Conservation (phyloP, 2,888 invertebrate species). For the Actias luna region DNA sequence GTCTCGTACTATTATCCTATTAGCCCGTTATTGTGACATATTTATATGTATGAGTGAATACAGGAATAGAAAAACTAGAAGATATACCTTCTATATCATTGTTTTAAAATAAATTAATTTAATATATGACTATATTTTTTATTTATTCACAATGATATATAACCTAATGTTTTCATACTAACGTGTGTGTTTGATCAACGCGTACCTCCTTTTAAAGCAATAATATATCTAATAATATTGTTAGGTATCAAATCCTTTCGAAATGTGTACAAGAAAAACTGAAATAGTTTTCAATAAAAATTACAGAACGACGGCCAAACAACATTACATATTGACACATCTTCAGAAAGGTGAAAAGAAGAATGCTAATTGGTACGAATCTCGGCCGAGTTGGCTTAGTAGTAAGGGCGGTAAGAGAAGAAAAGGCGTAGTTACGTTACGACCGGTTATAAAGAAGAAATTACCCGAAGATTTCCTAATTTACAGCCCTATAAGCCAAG, state of each 20-base stretch:
- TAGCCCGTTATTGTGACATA: no score
- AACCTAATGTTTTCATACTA: no score
- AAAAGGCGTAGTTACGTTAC: conserved; percentile 36
- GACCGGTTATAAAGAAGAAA: conserved; percentile 39
- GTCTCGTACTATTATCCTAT: no score
- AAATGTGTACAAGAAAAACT: not conserved
- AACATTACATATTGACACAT: conserved; percentile 62
- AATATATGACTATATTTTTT: no score
- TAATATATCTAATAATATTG: not conserved
- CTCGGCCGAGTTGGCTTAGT: conserved; percentile 51
- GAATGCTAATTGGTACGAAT: conserved; percentile 47
- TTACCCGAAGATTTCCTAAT: conserved; percentile 56
- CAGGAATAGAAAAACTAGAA: no score
- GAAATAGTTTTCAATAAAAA: not conserved
- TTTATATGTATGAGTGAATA: no score
- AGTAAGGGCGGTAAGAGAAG: conserved; percentile 41
- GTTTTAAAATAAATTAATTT: no score
- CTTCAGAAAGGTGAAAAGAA: conserved; percentile 49
- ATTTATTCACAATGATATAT: no score
- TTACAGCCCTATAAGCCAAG: conserved; percentile 55
- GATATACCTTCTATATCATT: no score
- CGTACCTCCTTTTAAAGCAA: no score
- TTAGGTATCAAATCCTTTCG: not conserved
- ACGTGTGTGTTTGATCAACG: no score
- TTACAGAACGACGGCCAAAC: conserved; percentile 61